Conservation (phyloP, 2,113 vertebrate genomes). For the Chamaetylas fuelleborni region DNA sequence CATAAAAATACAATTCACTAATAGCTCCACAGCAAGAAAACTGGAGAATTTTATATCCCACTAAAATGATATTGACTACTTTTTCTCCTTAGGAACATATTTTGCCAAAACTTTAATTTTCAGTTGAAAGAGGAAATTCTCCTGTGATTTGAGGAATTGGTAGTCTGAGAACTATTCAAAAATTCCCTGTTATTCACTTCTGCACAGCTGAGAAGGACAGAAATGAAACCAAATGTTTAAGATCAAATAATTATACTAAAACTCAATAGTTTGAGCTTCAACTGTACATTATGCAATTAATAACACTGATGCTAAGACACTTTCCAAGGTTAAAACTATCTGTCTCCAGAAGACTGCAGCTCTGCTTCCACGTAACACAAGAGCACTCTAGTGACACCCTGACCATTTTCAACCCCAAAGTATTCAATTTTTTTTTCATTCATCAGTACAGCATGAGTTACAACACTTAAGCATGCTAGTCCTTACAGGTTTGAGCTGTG, state of each 20-base stretch:
- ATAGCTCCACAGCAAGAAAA: not conserved
- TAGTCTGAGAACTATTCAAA: not conserved
- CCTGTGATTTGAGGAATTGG: not conserved
- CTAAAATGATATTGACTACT: rapidly evolving
- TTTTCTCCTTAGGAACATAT: not conserved
- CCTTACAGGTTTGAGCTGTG: not conserved
- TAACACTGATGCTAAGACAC: not conserved
- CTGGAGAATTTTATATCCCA: not conserved
- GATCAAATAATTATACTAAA: not conserved
- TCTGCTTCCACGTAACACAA: not conserved
- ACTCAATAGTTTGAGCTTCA: not conserved
- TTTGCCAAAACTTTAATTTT: not conserved
- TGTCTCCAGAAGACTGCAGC: not conserved
- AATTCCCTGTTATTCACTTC: not conserved
- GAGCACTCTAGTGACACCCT: not conserved
- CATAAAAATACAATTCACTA: not conserved
- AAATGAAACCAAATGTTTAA: not conserved
- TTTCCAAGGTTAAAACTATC: not conserved
- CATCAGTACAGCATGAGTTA: not conserved
- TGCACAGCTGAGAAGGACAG: not conserved
- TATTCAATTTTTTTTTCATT: not conserved
- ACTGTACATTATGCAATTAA: not conserved
- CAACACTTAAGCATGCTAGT: not conserved
- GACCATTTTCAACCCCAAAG: not conserved
- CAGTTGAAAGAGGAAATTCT: not conserved